Percentiles rank a stretch among this genome's conserved stretches.
Evolutionary conservation across 2,797 vertebrate genomes (phyloP).

Genomic region (Neosilurus hyrtlii): DNA sequence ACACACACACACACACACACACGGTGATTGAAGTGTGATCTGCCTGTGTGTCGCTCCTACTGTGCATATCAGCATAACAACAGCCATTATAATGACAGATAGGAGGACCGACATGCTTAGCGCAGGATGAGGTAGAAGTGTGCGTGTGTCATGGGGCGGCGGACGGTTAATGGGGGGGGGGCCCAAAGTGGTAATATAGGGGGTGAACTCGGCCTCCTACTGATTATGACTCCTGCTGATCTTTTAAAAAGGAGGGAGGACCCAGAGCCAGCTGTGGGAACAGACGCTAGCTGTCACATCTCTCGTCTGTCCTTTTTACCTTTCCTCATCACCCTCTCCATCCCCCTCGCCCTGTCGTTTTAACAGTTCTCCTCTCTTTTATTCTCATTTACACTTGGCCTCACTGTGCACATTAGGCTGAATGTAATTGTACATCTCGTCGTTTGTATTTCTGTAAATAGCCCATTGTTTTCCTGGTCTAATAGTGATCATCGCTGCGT

Average conservation of each 20-base stretch:
- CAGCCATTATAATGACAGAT: constrained; percentile 64
- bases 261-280: constrained; percentile 63
- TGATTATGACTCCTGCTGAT: constrained; percentile 63
- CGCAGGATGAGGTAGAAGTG: constrained; percentile 46
- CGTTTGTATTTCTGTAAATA: neutral
- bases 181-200: constrained; percentile 62
- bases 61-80: constrained; percentile 58
- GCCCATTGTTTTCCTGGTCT: constrained; percentile 10
- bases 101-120: constrained; percentile 57
- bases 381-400: constrained; percentile 32
- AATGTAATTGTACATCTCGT: neutral
- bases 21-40: constrained; percentile 46
- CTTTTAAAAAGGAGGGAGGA: constrained; percentile 48
- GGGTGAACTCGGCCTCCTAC: constrained; percentile 49
- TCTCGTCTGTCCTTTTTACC: constrained; percentile 43
- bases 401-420: neutral
- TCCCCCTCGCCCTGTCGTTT: constrained; percentile 5
- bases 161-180: constrained; percentile 59
- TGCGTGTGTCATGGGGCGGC: constrained; percentile 31
- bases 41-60: constrained; percentile 47
- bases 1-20: neutral
- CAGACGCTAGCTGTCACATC: constrained; percentile 60
- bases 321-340: neutral
- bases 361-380: neutral
- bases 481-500: constrained; percentile 9